Base-by-base conservation (phyloP, 2,797 vertebrate species). In the Pseudochirops cupreus region DNA sequence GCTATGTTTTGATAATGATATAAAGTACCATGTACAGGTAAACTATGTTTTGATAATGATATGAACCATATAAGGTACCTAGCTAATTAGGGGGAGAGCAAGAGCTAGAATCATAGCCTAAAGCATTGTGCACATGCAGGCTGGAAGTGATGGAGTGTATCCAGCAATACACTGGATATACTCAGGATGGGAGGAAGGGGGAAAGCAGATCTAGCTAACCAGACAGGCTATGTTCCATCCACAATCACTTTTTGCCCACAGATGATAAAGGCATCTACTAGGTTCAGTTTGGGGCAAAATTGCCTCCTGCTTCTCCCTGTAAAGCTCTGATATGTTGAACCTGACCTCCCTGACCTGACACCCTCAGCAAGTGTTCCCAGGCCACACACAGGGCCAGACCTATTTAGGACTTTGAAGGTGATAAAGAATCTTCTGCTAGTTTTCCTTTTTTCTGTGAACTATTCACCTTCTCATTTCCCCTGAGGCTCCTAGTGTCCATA, bases 1-100 rank as follows among this genome's bases (percentile, higher is more conserved):
- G 39, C 74, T 87, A 46, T 87, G 74, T 87, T 87, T 87, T 87
- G 74, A 46, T 87, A 87, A 87, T 87, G 74, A 87, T 87, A 87
- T 46, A 82, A 82, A 82, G 39, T 21, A 24, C 39, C 7, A 24
- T 39, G 74, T 82, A 82, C 7, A 82, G 67, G 74, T 82, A 82
- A 82, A 21, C 39, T 82, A 24, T 46, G 74, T 82, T 82, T 82
- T 82, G 39, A 46, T 82, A 82, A 82, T 82, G 74, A 82, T 82
- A 82, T 14, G 74, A 50, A 39, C 74, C 31, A 26, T 87, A 50
- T 26, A 50, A 87, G 4, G 39, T 46, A 46, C 67, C 67, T 24
- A 82, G 67, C 67, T 87, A 87, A 46, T 87, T 50, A 87, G 39
- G 26, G 21, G 74, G 74, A 87, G 39, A 87, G 39, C 39, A 87